A percentile compares a stretch with the other conserved stretches of the same genome.
Evolutionary conservation across 1,140 invertebrate species (phyloP).

Genomic region (Sitodiplosis mosellana): DNA sequence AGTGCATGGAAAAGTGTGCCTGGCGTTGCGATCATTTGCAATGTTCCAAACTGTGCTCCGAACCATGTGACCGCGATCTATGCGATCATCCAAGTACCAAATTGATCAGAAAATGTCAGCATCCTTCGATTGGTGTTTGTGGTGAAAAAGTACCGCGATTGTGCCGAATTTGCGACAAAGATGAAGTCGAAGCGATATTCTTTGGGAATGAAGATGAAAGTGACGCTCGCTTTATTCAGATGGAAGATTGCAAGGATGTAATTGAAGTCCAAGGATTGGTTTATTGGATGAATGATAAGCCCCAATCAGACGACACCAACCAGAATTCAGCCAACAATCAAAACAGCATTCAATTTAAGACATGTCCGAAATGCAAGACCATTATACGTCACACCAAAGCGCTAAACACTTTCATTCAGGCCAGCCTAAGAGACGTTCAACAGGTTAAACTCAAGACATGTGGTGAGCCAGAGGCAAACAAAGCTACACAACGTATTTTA

Average conservation of each 20-base stretch:
- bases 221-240: slow-evolving; percentile 37
- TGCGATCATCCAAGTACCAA: slow-evolving; percentile 30
- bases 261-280: slow-evolving; percentile 37
- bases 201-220: slow-evolving; percentile 36
- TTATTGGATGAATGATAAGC: slow-evolving; percentile 24
- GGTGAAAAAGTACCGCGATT: slow-evolving; percentile 33
- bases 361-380: slow-evolving; percentile 42
- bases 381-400: slow-evolving; percentile 37
- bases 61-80: slow-evolving; percentile 27
- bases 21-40: slow-evolving; percentile 28
- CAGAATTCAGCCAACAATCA: slow-evolving; percentile 10
- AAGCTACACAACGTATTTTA: no score
- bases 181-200: slow-evolving; percentile 28
- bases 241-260: slow-evolving; percentile 43
- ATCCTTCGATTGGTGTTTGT: slow-evolving; percentile 37
- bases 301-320: not conserved
- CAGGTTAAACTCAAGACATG: slow-evolving; percentile 31
- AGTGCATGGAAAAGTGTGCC: slow-evolving; percentile 22
- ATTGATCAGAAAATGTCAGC: slow-evolving; percentile 26
- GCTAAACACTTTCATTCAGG: slow-evolving; percentile 38
- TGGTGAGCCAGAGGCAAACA: slow-evolving; percentile 14
- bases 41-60: slow-evolving; percentile 31
- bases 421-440: slow-evolving; percentile 30
- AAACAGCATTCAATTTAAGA: slow-evolving; percentile 31
- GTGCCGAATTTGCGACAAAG: slow-evolving; percentile 26